Evolutionary conservation across 2,797 vertebrate genomes (phyloP).

Genomic region (Epinephelus coioides): DNA sequence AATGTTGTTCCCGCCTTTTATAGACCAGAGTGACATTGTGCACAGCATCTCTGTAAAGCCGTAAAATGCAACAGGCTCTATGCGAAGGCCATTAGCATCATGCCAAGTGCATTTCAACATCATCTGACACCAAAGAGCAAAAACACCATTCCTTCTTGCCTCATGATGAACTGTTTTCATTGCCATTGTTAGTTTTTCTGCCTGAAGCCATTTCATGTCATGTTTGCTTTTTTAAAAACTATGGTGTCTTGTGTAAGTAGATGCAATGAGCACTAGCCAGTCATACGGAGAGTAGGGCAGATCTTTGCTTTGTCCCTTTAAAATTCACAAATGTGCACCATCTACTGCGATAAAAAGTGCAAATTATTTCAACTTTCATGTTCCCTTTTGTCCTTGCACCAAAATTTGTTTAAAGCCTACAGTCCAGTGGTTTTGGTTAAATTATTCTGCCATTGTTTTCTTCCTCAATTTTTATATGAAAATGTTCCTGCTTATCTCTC

Average conservation of each 20-base stretch:
- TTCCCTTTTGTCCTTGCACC: not conserved
- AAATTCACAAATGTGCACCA: too few relatives aligned
- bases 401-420: not conserved
- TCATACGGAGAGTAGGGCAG: too few relatives aligned
- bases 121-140: not conserved
- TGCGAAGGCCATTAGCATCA: not conserved
- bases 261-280: too few relatives aligned
- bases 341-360: too few relatives aligned
- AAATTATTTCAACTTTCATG: too few relatives aligned
- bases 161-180: not conserved
- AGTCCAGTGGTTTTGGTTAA: not conserved
- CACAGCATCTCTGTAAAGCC: not conserved
- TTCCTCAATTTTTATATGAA: not conserved
- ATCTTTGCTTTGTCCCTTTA: too few relatives aligned
- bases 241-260: not conserved
- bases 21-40: not conserved
- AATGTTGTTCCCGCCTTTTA: not conserved
- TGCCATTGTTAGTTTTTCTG: not conserved
- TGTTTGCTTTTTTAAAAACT: not conserved
- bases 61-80: not conserved
- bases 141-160: not conserved
- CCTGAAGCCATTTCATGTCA: not conserved
- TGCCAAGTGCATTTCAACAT: slow-evolving; percentile 8
- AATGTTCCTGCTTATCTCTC: not conserved
- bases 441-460: too few relatives aligned